phyloP scores from a whole-genome alignment of 2,113 vertebrate genomes.

The Rhipidura dahli region DNA sequence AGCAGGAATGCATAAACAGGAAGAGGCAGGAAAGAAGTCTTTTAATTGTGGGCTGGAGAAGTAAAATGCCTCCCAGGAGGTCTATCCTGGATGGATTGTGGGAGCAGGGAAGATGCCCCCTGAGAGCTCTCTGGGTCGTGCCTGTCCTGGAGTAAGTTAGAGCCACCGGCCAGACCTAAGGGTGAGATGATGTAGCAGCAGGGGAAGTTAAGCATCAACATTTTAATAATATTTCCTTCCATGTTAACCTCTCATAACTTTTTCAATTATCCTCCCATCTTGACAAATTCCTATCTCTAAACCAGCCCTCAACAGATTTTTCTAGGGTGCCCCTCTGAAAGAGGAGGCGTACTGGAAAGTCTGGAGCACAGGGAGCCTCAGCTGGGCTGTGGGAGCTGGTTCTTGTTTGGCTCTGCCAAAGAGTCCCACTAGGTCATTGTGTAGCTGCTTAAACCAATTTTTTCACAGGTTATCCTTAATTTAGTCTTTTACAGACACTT shows the following conservation, averaged over 20 bases:
- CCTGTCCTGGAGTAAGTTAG: neutral
- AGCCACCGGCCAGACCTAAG: neutral
- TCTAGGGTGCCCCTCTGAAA: neutral
- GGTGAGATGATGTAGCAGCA: neutral
- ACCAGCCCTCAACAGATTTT: neutral
- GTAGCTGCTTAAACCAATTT: neutral
- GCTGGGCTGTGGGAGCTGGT: neutral
- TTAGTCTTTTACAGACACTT: neutral
- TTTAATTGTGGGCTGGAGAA: constrained; percentile 19
- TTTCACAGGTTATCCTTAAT: neutral
- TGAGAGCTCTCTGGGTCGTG: neutral
- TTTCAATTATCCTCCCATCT: neutral
- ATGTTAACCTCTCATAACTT: neutral
- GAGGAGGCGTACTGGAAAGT: fast-evolving
- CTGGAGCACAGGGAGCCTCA: neutral
- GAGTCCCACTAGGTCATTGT: neutral
- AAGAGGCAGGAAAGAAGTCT: constrained; percentile 6
- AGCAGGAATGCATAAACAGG: constrained; percentile 25
- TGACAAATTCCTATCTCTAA: neutral
- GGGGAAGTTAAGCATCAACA: neutral
- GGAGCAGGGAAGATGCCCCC: neutral
- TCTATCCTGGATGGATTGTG: neutral
- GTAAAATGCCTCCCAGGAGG: neutral
- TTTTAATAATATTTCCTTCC: neutral
- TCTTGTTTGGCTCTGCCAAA: neutral